phyloP scores from a whole-genome alignment of 30 jellyfish, hydroid and myxozoan genomes.

The Chrysaora quinquecirrha region DNA sequence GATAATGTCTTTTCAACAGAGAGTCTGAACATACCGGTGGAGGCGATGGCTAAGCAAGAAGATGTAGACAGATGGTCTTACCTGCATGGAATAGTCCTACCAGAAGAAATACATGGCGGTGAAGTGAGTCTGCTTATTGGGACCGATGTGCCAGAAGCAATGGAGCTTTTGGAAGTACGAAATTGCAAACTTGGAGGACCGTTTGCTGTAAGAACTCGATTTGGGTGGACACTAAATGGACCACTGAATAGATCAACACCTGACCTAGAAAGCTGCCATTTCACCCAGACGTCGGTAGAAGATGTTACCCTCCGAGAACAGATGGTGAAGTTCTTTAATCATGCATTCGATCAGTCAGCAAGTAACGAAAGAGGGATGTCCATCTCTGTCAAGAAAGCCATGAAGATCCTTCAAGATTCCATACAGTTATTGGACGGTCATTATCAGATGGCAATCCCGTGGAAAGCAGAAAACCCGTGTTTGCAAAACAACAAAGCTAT shows the following conservation, averaged over 20 bases:
- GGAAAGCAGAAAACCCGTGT: slow-evolving; percentile 35
- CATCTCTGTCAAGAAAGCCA: slow-evolving; percentile 26
- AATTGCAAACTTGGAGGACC: slow-evolving; percentile 32
- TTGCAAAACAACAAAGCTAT: slow-evolving; percentile 31
- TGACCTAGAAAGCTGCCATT: neutral
- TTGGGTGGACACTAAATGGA: slow-evolving; percentile 49
- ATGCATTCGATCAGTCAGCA: slow-evolving; percentile 24
- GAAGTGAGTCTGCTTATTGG: slow-evolving; percentile 1
- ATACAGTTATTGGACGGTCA: slow-evolving; percentile 6
- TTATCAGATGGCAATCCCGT: slow-evolving; percentile 38
- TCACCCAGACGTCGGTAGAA: neutral
- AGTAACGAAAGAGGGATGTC: slow-evolving; percentile 32
- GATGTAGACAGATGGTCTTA: slow-evolving; percentile 44
- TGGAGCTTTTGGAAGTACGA: neutral
- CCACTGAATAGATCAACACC: slow-evolving; percentile 20
- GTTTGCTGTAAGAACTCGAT: slow-evolving; percentile 28
- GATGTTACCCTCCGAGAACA: slow-evolving; percentile 19
- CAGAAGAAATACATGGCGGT: neutral
- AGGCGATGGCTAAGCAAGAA: slow-evolving; percentile 40
- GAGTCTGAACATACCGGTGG: slow-evolving; percentile 32
- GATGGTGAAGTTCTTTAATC: slow-evolving; percentile 23
- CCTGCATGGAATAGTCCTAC: slow-evolving; percentile 10
- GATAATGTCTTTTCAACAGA: slow-evolving; percentile 37
- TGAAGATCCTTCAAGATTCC: slow-evolving; percentile 33
- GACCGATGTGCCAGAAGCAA: slow-evolving; percentile 8